Evolutionary conservation across 1,140 invertebrate genomes (phyloP), one percentile per base, ranked within the genome.

Genomic region (Brachionus angularis): DNA sequence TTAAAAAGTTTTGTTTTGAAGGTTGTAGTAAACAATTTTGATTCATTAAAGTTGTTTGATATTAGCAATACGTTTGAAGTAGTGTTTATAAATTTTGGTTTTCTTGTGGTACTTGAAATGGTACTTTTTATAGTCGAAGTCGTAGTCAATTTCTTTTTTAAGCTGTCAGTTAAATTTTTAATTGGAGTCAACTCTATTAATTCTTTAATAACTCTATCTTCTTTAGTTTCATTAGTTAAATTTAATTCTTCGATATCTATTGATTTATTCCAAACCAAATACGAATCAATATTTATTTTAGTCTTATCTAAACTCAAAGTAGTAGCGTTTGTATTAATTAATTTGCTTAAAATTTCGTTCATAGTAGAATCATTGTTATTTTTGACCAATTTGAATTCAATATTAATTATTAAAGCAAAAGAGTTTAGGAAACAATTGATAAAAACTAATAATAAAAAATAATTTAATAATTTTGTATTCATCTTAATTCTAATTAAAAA

Each of bases 321-420:
- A 7, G 53, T 58, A 21, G 36, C 39, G 25, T 58, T 58, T 12
- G 39, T 31, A 10, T 36, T 18, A 3, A 34, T 39, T 10, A 58
- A 58, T 23, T 36, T 36, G n/a, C 39, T 34, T 23, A 58, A 21
- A 10, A 58, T 23, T 29, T 39, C 16, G 33, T 33, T 39, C n/a
- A 58, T 21, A 18, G 36, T 18, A 8, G 18, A 14, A 7, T 58
- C 33, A 8, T 21, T 58, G 33, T 18, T 58, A 58, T 58, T 58
- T 58, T 58, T 58, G 33, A 58, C 33, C 33, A 58, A 23, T 58
- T 58, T 58, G 14, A 58, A 58, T 36, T 58, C 53, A 25, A 58
- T 58, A 5, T 58, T 58, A 23, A 58, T 58, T 23, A 58, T n/a
- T n/a, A n/a, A n/a, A n/a, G n/a, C n/a, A n/a, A n/a, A n/a, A n/a